phyloP scores from a whole-genome alignment of 1,140 invertebrate genomes.

The Zaprionus davidi region DNA sequence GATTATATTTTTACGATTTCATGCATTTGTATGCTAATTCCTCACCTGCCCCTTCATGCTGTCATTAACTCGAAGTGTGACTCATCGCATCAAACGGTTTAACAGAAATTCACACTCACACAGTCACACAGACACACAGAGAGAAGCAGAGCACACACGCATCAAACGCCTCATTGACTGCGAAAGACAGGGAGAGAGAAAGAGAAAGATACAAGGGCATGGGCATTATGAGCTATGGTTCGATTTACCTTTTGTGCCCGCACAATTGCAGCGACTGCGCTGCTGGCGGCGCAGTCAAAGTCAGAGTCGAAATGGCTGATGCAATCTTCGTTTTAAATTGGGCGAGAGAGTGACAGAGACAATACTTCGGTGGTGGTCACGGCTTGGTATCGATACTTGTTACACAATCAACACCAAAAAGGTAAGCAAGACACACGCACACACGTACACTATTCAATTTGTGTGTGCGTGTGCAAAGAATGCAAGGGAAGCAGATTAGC shows the following conservation, averaged over 20 bases:
- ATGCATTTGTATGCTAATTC: slow-evolving; percentile 20
- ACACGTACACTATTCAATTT: slow-evolving; percentile 22
- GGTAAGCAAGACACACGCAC: slow-evolving; percentile 44
- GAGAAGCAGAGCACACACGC: background rate
- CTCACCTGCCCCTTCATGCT: slow-evolving; percentile 3
- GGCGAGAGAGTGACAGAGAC: slow-evolving; percentile 58
- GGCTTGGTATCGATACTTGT: slow-evolving; percentile 34
- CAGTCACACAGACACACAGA: slow-evolving; percentile 4
- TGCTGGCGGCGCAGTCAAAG: slow-evolving; percentile 3
- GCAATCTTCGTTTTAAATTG: slow-evolving; percentile 63
- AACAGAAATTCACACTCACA: slow-evolving; percentile 6
- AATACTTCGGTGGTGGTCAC: slow-evolving; percentile 37
- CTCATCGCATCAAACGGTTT: slow-evolving; percentile 28
- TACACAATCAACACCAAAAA: slow-evolving; percentile 62
- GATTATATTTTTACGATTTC: background rate
- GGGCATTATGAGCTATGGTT: slow-evolving; percentile 56
- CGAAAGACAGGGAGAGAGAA: background rate
- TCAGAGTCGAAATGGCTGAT: slow-evolving; percentile 66
- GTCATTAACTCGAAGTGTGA: slow-evolving; percentile 26
- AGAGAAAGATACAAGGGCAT: slow-evolving; percentile 32
- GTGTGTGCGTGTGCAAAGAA: slow-evolving; percentile 41
- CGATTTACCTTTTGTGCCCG: slow-evolving; percentile 42
- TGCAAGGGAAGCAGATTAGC: slow-evolving; percentile 59
- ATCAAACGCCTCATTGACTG: slow-evolving; percentile 11
- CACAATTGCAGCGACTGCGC: slow-evolving; percentile 48